phyloP scores from a whole-genome alignment of 2,888 invertebrate genomes.

The Hyposoter dolosus region DNA sequence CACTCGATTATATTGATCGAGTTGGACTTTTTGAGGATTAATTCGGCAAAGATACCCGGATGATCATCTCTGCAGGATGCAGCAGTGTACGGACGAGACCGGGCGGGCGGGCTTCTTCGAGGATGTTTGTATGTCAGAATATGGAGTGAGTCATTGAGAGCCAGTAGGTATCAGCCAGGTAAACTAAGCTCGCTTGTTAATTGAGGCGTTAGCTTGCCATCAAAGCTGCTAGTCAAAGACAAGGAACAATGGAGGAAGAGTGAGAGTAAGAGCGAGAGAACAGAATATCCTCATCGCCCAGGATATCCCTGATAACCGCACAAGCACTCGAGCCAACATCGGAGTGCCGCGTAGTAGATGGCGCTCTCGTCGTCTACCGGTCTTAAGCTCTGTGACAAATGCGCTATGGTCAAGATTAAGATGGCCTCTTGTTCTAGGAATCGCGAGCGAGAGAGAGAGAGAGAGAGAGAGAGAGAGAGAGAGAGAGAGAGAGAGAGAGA shows the following conservation, averaged over 20 bases:
- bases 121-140: constrained; percentile 41
- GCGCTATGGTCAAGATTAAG: constrained; percentile 28
- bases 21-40: background rate
- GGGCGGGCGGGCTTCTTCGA: constrained; percentile 6
- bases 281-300: constrained; percentile 37
- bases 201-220: constrained; percentile 65
- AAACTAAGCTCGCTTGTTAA: constrained; percentile 67
- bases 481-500: background rate
- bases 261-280: constrained; percentile 22
- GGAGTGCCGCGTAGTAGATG: constrained; percentile 21
- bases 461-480: background rate
- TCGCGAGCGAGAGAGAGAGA: background rate
- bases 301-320: constrained; percentile 66
- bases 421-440: constrained; percentile 6
- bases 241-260: constrained; percentile 18
- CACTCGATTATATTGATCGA: background rate
- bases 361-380: constrained; percentile 37
- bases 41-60: background rate
- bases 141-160: constrained; percentile 57
- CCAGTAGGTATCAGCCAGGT: constrained; percentile 64
- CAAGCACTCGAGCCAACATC: constrained; percentile 51
- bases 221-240: constrained; percentile 49
- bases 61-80: background rate
- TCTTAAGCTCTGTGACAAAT: constrained; percentile 55
- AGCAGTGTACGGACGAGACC: background rate